Evolutionary conservation across 2,113 vertebrate genomes (phyloP).

Genomic region (Takifugu bimaculatus): DNA sequence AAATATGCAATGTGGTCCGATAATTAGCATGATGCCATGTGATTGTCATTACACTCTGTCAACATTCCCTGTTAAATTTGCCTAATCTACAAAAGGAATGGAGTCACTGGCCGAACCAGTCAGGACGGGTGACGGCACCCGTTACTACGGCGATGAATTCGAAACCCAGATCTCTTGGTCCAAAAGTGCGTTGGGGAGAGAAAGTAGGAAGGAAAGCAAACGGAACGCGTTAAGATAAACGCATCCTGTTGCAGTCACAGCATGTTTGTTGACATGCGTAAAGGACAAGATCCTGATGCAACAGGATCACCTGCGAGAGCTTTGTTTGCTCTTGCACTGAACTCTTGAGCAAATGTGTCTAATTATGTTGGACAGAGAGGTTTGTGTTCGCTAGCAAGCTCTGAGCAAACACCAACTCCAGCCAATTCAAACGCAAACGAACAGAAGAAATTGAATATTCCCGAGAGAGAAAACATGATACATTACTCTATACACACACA

Average conservation of each 20-base stretch:
- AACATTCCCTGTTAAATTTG: slow-evolving; percentile 28
- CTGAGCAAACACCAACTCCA: slow-evolving; percentile 63
- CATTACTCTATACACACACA: background rate
- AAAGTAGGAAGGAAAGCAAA: no score
- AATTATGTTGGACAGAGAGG: slow-evolving; percentile 56
- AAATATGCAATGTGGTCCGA: no score
- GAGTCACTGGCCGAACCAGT: slow-evolving; percentile 1
- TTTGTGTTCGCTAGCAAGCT: slow-evolving; percentile 60
- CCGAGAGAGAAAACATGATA: background rate
- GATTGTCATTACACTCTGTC: background rate
- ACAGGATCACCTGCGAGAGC: slow-evolving; percentile 68
- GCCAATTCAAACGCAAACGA: slow-evolving; percentile 45
- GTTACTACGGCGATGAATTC: no score
- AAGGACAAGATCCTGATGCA: slow-evolving; percentile 79
- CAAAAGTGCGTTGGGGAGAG: no score
- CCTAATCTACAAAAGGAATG: slow-evolving; percentile 29
- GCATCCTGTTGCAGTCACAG: slow-evolving; percentile 48
- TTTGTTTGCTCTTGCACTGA: slow-evolving; percentile 74
- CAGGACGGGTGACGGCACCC: no score
- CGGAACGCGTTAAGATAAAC: background rate
- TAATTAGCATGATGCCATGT: no score
- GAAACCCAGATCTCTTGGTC: no score
- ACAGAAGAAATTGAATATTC: background rate
- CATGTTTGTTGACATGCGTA: slow-evolving; percentile 72
- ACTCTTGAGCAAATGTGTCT: slow-evolving; percentile 62